Conservation (phyloP, 2,797 vertebrate genomes). For the Aeoliscus strigatus region DNA sequence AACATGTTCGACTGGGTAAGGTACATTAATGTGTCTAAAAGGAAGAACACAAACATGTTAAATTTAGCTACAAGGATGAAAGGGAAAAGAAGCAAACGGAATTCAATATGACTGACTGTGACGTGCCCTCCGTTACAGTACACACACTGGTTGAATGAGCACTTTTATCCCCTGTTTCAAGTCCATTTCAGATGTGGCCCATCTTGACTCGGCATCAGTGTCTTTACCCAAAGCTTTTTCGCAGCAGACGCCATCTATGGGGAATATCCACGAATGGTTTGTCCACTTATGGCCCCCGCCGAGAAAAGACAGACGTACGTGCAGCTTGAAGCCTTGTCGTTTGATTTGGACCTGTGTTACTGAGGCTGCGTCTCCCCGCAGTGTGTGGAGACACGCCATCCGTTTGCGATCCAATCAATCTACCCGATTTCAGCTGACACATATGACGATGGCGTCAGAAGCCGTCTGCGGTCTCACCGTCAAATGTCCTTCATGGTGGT, state of each 20-base stretch:
- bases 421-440: too few species aligned
- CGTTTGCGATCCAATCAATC: not conserved
- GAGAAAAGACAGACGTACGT: constrained; percentile 18
- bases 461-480: too few species aligned
- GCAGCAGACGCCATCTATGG: constrained; percentile 41
- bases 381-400: too few species aligned
- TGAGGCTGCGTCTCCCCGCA: too few species aligned
- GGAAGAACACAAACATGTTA: constrained; percentile 59
- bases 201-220: constrained; percentile 50
- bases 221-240: constrained; percentile 21
- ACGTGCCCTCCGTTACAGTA: constrained; percentile 39
- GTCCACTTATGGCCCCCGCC: too few species aligned
- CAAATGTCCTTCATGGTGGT: constrained; percentile 96
- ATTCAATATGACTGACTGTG: constrained; percentile 41
- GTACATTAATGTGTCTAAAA: constrained; percentile 47
- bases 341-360: constrained; percentile 36
- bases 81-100: constrained; percentile 53
- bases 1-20: constrained; percentile 40
- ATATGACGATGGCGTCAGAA: too few species aligned
- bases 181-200: constrained; percentile 60
- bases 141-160: constrained; percentile 59
- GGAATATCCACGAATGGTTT: constrained; percentile 27
- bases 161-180: constrained; percentile 54
- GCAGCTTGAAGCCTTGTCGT: constrained; percentile 37
- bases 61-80: constrained; percentile 63